Conservation (phyloP, 1,140 invertebrate species). For the Ericerus pela region DNA sequence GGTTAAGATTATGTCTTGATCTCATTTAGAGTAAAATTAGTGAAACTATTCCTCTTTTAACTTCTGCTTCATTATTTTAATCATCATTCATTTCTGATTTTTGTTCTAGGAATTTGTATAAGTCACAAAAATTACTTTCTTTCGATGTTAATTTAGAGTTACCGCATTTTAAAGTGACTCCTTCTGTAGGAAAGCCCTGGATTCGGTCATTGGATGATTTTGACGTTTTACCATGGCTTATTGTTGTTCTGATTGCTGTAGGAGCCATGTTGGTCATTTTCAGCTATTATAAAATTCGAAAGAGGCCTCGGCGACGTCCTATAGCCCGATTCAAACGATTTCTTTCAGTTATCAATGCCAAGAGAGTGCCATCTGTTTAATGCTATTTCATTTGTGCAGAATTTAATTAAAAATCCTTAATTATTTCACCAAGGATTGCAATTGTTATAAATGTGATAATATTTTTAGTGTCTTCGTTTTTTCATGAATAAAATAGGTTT, state of each 20-base stretch:
- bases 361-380: background rate
- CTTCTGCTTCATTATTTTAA: background rate
- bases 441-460: too few species aligned
- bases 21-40: too few species aligned
- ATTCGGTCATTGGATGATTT: conserved; percentile 17
- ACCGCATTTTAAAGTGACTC: conserved; percentile 25
- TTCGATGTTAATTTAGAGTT: conserved; percentile 34
- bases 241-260: conserved; percentile 18
- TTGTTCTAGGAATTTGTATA: conserved; percentile 47
- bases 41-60: too few species aligned
- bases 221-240: conserved; percentile 12
- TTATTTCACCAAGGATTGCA: too few species aligned
- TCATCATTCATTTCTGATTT: conserved; percentile 11
- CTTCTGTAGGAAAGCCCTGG: too few species aligned
- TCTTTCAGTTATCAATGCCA: background rate
- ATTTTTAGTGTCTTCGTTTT: too few species aligned
- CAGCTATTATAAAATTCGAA: conserved; percentile 20
- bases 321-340: conserved; percentile 12
- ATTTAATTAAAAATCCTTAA: background rate
- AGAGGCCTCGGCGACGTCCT: conserved; percentile 22
- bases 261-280: conserved; percentile 18
- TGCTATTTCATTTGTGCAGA: background rate
- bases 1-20: too few species aligned
- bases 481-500: too few species aligned
- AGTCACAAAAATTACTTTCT: conserved; percentile 52